Evolutionary conservation across 1,140 invertebrate genomes (phyloP).

Genomic region (Papilio helenus): DNA sequence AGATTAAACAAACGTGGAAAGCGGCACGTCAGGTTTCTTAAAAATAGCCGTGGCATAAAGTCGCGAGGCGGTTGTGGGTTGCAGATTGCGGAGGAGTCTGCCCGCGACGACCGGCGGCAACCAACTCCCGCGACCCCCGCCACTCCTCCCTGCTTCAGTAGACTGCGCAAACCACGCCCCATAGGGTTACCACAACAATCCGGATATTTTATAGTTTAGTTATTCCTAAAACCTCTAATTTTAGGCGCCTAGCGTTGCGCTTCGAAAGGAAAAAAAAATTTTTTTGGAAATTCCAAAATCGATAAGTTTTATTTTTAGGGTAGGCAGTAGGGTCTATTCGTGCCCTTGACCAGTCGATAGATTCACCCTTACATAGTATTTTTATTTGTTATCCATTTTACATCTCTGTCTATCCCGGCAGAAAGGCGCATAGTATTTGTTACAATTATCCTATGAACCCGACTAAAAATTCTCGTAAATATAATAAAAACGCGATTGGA

Average conservation of each 20-base stretch:
- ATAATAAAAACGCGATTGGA: neutral
- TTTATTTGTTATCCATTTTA: neutral
- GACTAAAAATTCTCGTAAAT: neutral
- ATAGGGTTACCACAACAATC: neutral
- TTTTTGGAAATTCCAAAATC: neutral
- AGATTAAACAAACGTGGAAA: conserved; percentile 30
- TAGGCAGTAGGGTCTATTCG: too few species aligned
- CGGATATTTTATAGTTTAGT: neutral
- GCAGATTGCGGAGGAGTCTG: neutral
- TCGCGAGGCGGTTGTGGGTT: neutral
- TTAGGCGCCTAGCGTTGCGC: neutral
- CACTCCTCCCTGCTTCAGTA: neutral
- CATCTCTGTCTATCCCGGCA: neutral
- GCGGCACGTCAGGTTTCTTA: conserved; percentile 10
- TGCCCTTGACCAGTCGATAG: neutral
- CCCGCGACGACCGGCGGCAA: conserved; percentile 8
- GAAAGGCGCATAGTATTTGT: neutral
- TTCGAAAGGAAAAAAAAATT: too few species aligned
- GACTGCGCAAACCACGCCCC: conserved; percentile 1
- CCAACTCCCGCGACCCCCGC: conserved; percentile 19
- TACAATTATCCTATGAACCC: neutral
- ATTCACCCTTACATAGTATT: neutral
- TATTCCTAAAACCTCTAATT: neutral
- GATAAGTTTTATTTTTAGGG: neutral
- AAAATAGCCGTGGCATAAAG: conserved; percentile 15